These are phyloP conservation scores for Nymphicus hollandicus DNA, from an alignment of 2,113 vertebrate genomes.

Conservation along the genomic window DNA sequence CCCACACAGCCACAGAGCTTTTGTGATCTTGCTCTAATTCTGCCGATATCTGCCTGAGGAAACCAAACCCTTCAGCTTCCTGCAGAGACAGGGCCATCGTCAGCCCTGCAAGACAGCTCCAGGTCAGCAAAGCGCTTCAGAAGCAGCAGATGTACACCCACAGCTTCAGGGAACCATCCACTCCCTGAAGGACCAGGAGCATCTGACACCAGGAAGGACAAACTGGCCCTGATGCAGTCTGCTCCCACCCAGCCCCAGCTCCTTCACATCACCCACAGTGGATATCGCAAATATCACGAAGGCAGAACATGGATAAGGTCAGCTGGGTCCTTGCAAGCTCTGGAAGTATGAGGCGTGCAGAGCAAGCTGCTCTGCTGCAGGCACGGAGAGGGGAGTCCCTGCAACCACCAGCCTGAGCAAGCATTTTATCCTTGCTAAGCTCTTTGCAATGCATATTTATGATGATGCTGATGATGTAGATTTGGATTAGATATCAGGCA, in stretches of 20 bases:
- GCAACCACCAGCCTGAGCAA: background rate
- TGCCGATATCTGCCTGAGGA: fast-evolving
- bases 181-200: background rate
- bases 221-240: background rate
- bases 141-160: background rate
- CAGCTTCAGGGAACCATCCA: fast-evolving
- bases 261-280: fast-evolving
- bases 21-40: background rate
- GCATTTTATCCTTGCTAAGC: background rate
- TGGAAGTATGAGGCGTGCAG: background rate
- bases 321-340: background rate
- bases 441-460: background rate
- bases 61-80: background rate
- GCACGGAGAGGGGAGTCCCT: background rate
- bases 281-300: background rate
- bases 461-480: background rate
- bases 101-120: background rate
- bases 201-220: fast-evolving
- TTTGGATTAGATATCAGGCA: background rate
- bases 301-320: background rate
- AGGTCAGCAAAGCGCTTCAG: background rate
- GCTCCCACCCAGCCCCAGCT: background rate
- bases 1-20: background rate
- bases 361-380: background rate
- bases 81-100: fast-evolving